Percentiles rank a stretch among this genome's conserved stretches.
phyloP scores from a whole-genome alignment of 2,113 vertebrate species.

The Hemichromis elongatus region DNA sequence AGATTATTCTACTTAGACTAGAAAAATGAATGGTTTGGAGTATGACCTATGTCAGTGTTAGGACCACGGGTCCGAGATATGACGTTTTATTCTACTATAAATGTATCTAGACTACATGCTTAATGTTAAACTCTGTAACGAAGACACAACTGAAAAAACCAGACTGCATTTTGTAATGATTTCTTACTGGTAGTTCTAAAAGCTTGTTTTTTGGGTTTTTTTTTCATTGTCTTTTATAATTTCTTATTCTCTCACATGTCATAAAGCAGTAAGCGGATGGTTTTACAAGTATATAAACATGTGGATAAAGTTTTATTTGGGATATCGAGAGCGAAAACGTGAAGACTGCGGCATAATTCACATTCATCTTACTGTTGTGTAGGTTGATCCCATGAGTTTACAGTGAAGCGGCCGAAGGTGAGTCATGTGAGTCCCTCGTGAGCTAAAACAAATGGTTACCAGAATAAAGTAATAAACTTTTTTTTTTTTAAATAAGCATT shows the following conservation, averaged over 20 bases:
- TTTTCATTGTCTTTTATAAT: conserved; percentile 43
- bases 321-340: not conserved
- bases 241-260: conserved; percentile 35
- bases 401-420: conserved; percentile 20
- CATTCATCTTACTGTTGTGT: conserved; percentile 40
- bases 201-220: conserved; percentile 16
- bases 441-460: conserved; percentile 29
- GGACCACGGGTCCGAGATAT: conserved; percentile 35
- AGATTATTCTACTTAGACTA: conserved; percentile 43
- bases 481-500: conserved; percentile 34
- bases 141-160: conserved; percentile 33
- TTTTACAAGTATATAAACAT: conserved; percentile 13
- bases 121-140: conserved; percentile 51
- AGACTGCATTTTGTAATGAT: conserved; percentile 54
- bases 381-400: conserved; percentile 17
- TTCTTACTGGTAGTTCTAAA: conserved; percentile 56
- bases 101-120: conserved; percentile 50
- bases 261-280: conserved; percentile 3
- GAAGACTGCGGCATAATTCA: not conserved
- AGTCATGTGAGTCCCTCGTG: conserved; percentile 37
- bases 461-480: conserved; percentile 53
- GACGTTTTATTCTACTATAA: conserved; percentile 50
- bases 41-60: conserved; percentile 48
- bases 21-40: conserved; percentile 47
- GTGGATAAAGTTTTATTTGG: conserved; percentile 9